Evolutionary conservation across 1,140 invertebrate species (phyloP).

Genomic region (Mylabris phalerata): DNA sequence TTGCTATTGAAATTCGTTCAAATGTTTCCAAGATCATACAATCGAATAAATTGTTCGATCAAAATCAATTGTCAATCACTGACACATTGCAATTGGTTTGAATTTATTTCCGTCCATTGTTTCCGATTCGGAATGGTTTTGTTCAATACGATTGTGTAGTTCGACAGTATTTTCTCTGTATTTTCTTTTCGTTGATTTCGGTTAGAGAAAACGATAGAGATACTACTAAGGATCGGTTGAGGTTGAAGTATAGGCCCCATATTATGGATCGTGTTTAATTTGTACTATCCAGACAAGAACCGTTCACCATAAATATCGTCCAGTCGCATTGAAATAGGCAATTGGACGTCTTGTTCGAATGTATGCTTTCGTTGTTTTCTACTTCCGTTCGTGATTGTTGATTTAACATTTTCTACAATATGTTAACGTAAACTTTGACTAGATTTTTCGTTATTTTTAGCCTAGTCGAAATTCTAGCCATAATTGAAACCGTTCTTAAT

Average conservation of each 20-base stretch:
- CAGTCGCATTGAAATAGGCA: conserved; percentile 23
- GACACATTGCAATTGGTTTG: too few species aligned
- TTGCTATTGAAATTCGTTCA: too few species aligned
- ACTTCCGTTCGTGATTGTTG: conserved; percentile 16
- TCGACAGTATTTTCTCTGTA: background rate
- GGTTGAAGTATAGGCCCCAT: conserved; percentile 12
- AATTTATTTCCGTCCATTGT: background rate
- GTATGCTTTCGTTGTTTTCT: conserved; percentile 26
- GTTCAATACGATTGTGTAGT: background rate
- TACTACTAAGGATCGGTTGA: background rate
- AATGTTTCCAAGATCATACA: too few species aligned
- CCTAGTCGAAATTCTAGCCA: too few species aligned
- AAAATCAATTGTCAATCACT: too few species aligned
- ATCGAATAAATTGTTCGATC: too few species aligned
- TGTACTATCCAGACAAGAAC: conserved; percentile 12
- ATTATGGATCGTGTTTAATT: conserved; percentile 14
- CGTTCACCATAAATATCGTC: conserved; percentile 13
- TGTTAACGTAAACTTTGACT: too few species aligned
- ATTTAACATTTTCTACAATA: conserved; percentile 6
- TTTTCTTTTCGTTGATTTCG: background rate
- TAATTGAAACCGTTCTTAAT: too few species aligned
- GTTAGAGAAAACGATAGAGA: too few species aligned
- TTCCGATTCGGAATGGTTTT: background rate
- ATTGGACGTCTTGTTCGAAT: conserved; percentile 21
- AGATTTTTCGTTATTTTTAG: too few species aligned